These are phyloP conservation scores for Eurois occulta DNA, from an alignment of 2,888 invertebrate genomes.

Conservation along the genomic window DNA sequence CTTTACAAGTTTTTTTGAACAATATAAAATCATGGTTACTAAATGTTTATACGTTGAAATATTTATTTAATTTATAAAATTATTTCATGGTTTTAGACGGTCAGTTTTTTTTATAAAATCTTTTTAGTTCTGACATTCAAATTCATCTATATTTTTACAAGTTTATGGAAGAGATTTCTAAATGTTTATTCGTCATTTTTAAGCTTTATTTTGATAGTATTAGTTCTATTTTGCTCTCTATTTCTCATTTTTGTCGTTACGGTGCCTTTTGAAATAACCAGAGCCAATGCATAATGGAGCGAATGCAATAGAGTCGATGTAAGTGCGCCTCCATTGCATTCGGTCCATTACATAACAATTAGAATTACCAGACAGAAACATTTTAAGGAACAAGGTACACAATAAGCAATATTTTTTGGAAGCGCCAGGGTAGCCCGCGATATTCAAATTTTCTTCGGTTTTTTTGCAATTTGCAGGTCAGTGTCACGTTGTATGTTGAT, in stretches of 20 bases:
- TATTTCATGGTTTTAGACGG: constrained; percentile 1
- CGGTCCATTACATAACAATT: too few species aligned
- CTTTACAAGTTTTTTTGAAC: neutral
- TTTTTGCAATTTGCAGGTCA: too few species aligned
- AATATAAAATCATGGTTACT: neutral
- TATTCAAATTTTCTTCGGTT: too few species aligned
- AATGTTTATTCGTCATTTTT: constrained; percentile 36
- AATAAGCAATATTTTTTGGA: neutral
- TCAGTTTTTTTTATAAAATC: constrained; percentile 1
- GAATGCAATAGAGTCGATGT: neutral
- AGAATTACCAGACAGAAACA: neutral
- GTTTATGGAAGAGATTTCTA: constrained; percentile 24
- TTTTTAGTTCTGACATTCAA: constrained; percentile 2
- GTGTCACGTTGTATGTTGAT: too few species aligned
- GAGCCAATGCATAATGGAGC: neutral
- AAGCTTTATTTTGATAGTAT: constrained; percentile 50
- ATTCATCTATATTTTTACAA: constrained; percentile 13
- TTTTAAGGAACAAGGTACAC: neutral
- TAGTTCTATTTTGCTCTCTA: constrained; percentile 47
- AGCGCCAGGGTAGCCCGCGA: too few species aligned
- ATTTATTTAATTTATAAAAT: constrained; percentile 1
- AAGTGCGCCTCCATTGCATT: too few species aligned
- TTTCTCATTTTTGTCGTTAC: constrained; percentile 3
- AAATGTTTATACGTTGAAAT: neutral
- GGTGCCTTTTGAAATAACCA: constrained; percentile 4